Evolutionary conservation across 2,113 vertebrate genomes (phyloP), one percentile per base, ranked within the genome.

Genomic region (Tichodroma muraria): DNA sequence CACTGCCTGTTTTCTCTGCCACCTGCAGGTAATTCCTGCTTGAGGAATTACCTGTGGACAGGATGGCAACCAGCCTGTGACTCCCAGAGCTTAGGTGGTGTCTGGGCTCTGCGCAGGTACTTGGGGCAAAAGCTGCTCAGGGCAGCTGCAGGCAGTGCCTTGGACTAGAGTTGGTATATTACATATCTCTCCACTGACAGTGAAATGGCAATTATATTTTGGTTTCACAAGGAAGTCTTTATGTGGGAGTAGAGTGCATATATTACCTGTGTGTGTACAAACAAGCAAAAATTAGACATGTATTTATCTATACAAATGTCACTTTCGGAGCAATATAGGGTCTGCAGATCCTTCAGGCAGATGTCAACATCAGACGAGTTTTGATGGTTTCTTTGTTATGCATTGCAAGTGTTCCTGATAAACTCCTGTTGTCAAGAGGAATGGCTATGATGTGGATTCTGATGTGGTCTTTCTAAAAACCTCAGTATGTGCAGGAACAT

Each of bases 391-490:
- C 63, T 95, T 88, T 91, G 56, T 88, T 90, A 60, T 19, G 20
- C 60, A 20, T 90, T 90, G 37, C 49, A 22, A 28, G 30, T 70
- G 38, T 66, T 60, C n/a, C 57, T 72, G 57, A 57, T 71, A 42
- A 13, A 6, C 40, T 65, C 31, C 4, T 2, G 2, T 54, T 84
- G 44, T 66, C 52, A 27, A 38, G 47, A 87, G 66, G 38, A 73
- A 28, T 24, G 47, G 66, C 84, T 83, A 23, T n/a, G 47, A 87
- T 83, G 76, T 68, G 49, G 47, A 45, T 90, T 95, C 79, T 78
- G 71, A 93, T 91, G 60, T 42, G 79, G n/a, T 70, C 24, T 44
- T 89, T 69, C 54, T 80, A 35, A 89, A 94, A 94, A 79, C 79
- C 68, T 80, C 61, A 45, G 8, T 78, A 30, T 86, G 83, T 90